Evolutionary conservation across 2,797 vertebrate genomes (phyloP).

Genomic region (Monodelphis domestica): DNA sequence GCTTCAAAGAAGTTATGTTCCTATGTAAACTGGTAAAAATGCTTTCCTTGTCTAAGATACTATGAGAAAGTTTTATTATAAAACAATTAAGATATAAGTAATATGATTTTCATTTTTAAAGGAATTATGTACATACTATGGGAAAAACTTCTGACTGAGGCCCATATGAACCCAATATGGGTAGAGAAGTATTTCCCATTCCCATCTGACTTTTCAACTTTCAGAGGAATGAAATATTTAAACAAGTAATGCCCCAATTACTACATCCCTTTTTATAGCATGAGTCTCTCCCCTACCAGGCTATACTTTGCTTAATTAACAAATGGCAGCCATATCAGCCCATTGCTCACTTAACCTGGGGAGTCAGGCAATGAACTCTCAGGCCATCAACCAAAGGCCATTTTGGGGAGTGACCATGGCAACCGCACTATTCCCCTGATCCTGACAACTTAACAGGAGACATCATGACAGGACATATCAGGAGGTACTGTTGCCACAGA

Average conservation of each 20-base stretch:
- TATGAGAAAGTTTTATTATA: not conserved
- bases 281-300: not conserved
- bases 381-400: conserved; percentile 16
- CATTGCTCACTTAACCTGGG: conserved; percentile 38
- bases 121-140: not conserved
- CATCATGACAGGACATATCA: conserved; percentile 62
- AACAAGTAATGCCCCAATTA: conserved; percentile 11
- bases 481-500: conserved; percentile 38
- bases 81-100: not conserved
- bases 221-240: conserved; percentile 1
- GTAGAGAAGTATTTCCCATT: conserved; percentile 26
- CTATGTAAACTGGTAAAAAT: conserved; percentile 2
- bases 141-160: not conserved
- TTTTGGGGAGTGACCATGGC: conserved; percentile 55
- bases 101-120: not conserved
- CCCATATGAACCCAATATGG: not conserved
- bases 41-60: not conserved
- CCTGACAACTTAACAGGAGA: conserved; percentile 60
- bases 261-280: not conserved
- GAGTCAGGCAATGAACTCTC: not conserved
- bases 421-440: conserved; percentile 51
- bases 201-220: not conserved
- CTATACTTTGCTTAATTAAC: conserved; percentile 10
- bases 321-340: not conserved
- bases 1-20: conserved; percentile 8